Percentiles rank a stretch among this genome's conserved stretches.
phyloP scores from a whole-genome alignment of 2,888 invertebrate genomes.

The Margaritifera margaritifera region DNA sequence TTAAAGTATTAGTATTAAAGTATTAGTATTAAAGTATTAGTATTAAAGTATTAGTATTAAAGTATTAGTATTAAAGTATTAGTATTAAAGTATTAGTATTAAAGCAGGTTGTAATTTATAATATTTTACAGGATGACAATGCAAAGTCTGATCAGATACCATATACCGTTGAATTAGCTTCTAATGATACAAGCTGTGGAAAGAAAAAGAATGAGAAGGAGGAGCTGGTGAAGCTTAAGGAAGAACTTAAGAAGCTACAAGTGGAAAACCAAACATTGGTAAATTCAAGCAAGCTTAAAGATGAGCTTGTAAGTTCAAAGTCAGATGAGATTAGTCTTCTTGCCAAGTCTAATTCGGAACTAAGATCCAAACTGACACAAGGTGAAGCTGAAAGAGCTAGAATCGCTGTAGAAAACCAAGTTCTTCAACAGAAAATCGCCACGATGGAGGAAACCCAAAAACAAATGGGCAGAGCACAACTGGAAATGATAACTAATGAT shows the following conservation, averaged over 20 bases:
- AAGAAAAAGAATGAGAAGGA: no score
- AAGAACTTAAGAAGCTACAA: slow-evolving; percentile 14
- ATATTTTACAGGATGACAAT: no score
- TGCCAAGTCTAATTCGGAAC: slow-evolving; percentile 16
- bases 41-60: no score
- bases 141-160: no score
- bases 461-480: slow-evolving; percentile 35
- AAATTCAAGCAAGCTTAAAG: slow-evolving; percentile 16
- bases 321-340: slow-evolving; percentile 26
- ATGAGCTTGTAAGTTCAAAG: slow-evolving; percentile 15
- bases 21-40: no score
- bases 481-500: slow-evolving; percentile 38
- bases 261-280: slow-evolving; percentile 25
- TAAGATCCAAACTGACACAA: slow-evolving; percentile 23
- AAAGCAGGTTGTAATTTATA: no score
- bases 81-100: no score
- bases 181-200: no score
- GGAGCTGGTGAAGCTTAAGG: neutral
- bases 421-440: slow-evolving; percentile 33
- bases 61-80: no score
- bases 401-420: slow-evolving; percentile 30
- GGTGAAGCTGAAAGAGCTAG: slow-evolving; percentile 30
- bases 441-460: slow-evolving; percentile 40
- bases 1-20: no score
- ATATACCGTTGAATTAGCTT: no score